phyloP scores from a whole-genome alignment of 2,888 invertebrate genomes.

The Sceliomorpha sp. region DNA sequence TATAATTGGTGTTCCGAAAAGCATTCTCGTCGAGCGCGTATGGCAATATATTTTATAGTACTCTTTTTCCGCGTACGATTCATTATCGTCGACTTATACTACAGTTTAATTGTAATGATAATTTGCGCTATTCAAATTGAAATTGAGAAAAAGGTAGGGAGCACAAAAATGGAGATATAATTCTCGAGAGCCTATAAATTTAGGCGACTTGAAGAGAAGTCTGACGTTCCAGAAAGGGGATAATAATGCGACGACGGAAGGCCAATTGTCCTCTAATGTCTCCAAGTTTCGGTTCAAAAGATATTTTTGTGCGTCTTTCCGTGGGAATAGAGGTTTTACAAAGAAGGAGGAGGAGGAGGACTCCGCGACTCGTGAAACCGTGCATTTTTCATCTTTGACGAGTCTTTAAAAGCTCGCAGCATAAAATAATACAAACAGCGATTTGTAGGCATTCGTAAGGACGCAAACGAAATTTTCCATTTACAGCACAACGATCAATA shows the following conservation, averaged over 20 bases:
- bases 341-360: slow-evolving; percentile 62
- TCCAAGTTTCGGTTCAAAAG: slow-evolving; percentile 70
- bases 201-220: slow-evolving; percentile 69
- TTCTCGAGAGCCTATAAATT: slow-evolving; percentile 64
- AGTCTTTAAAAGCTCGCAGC: slow-evolving; percentile 66
- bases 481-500: no score
- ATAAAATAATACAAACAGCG: no score
- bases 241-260: slow-evolving; percentile 70
- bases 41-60: not conserved
- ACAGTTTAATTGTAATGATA: slow-evolving; percentile 33
- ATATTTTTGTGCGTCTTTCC: slow-evolving; percentile 70
- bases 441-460: no score
- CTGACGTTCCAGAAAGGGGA: slow-evolving; percentile 60
- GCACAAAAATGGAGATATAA: slow-evolving; percentile 17
- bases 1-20: no score
- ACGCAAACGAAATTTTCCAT: no score
- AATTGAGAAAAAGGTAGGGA: slow-evolving; percentile 1
- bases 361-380: slow-evolving; percentile 62
- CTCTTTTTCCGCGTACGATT: no score
- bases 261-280: slow-evolving; percentile 73
- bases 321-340: slow-evolving; percentile 68
- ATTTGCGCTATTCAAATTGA: slow-evolving; percentile 41
- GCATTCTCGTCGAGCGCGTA: not conserved
- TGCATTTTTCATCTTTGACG: slow-evolving; percentile 68
- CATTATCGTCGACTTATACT: slow-evolving; percentile 16